Conservation (phyloP, 2,113 vertebrate genomes). For the Sitta europaea region DNA sequence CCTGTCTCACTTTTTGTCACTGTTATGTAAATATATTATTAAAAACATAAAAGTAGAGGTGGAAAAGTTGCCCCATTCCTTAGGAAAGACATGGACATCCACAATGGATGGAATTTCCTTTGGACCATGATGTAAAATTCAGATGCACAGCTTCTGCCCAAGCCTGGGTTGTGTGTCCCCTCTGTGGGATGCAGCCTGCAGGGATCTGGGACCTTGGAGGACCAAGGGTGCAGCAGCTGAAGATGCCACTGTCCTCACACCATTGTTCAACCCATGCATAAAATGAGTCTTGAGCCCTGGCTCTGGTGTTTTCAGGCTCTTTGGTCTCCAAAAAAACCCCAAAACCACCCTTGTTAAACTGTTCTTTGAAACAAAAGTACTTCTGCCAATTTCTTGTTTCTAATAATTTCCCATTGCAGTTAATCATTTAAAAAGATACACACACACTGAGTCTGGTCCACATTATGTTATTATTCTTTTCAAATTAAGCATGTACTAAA, state of each 20-base stretch:
- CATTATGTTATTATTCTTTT: background rate
- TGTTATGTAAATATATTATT: accelerated
- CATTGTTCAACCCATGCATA: background rate
- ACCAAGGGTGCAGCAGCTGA: background rate
- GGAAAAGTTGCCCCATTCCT: background rate
- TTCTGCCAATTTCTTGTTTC: background rate
- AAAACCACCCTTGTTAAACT: background rate
- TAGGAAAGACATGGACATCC: background rate
- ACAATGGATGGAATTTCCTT: background rate
- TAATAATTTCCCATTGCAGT: background rate
- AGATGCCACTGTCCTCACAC: accelerated
- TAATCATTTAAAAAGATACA: background rate
- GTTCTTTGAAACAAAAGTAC: background rate
- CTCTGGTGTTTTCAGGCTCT: background rate
- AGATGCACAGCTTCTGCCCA: background rate
- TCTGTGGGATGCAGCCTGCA: background rate
- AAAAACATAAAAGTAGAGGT: background rate
- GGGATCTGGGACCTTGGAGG: background rate
- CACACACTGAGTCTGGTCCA: background rate
- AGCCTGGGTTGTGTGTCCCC: background rate
- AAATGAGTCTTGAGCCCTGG: background rate
- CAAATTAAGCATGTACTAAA: background rate
- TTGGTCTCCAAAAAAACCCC: background rate
- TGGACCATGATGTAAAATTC: background rate
- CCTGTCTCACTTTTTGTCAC: background rate